Evolutionary conservation across 2,797 vertebrate species (phyloP).

Genomic region (Betta splendens): DNA sequence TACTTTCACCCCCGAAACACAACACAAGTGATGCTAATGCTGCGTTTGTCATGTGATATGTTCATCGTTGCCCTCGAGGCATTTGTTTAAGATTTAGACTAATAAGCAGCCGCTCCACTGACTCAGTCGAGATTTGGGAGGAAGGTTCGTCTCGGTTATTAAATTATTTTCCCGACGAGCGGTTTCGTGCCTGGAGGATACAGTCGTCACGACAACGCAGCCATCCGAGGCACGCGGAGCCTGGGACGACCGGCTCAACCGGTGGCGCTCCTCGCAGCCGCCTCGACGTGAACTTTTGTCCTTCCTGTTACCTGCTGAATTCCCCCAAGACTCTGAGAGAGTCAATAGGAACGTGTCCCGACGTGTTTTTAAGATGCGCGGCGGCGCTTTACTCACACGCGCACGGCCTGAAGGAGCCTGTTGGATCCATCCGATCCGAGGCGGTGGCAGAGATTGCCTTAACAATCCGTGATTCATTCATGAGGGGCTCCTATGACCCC

Average conservation of each 20-base stretch:
- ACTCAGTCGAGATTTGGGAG: constrained; percentile 4
- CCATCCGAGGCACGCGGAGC: constrained; percentile 19
- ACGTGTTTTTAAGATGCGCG: constrained; percentile 14
- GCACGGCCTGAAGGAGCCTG: constrained; percentile 17
- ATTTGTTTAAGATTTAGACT: neutral
- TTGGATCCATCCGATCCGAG: constrained; percentile 34
- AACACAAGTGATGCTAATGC: constrained; percentile 5
- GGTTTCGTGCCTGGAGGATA: constrained; percentile 18
- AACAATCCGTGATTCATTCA: constrained; percentile 76
- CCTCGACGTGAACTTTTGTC: constrained; percentile 23
- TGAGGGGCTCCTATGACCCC: constrained; percentile 70
- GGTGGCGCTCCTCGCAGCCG: constrained; percentile 28
- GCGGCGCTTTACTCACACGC: neutral
- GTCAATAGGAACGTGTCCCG: constrained; percentile 14
- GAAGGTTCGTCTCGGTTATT: neutral
- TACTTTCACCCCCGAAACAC: constrained; percentile 4
- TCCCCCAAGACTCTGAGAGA: constrained; percentile 4
- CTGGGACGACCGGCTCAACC: constrained; percentile 49
- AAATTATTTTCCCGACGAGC: constrained; percentile 13
- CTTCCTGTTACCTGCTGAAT: constrained; percentile 33
- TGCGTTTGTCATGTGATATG: neutral
- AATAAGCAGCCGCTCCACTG: constrained; percentile 17
- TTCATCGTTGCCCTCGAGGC: neutral
- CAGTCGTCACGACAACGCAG: constrained; percentile 16
- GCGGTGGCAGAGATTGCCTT: constrained; percentile 54